Base-by-base conservation (phyloP, 2,113 vertebrate species). In the Gambusia affinis region DNA sequence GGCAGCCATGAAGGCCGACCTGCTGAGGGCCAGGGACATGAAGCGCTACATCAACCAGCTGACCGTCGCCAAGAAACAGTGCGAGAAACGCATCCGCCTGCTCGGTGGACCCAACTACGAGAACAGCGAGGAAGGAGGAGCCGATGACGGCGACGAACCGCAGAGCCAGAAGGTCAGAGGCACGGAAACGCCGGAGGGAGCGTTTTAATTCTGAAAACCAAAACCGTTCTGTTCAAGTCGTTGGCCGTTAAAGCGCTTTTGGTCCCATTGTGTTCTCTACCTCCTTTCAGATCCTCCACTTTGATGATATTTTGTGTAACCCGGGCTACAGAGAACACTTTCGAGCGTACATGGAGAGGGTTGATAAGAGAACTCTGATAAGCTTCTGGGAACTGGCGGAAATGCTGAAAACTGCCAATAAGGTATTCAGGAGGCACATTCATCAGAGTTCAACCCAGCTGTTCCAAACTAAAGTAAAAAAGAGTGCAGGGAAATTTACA, bases 1-100 rank as follows among this genome's bases (percentile, higher is more conserved):
- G 0, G 97, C 97, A 0, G 97, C 97, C 31, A 97, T 99, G 97
- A 99, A 99, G 85, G 97, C 97, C 14, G 97, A 99, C 83, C 92
- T 99, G 51, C 94, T 99, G 78, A 94, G 98, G 76, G 97, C 98
- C 83, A 94, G 98, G 76, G 97, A 99, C 74, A 97, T 98, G 97
- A 99, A 99, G 84, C 95, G 98, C 73, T 99, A 99, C 35, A 99
- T 99, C 89, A 99, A 99, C 90, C 98, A 99, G 82, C 94, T 99
- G 82, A 98, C 97, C 0, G 97, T 99, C 80, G 98, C 98, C n/a
- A 99, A 99, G 95, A 99, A 98, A 89, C 97, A 98, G 60, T 98
- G 97, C 30, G 98, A 99, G 93, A 99, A 99, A 87, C 93, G 97
- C 64, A 98, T 99, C 84, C 93, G 96, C 29, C 85, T 95, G 4